Percentiles rank a stretch among this genome's conserved stretches.
Conservation (phyloP, 2,797 vertebrate genomes). For the Chaunax sp. region DNA sequence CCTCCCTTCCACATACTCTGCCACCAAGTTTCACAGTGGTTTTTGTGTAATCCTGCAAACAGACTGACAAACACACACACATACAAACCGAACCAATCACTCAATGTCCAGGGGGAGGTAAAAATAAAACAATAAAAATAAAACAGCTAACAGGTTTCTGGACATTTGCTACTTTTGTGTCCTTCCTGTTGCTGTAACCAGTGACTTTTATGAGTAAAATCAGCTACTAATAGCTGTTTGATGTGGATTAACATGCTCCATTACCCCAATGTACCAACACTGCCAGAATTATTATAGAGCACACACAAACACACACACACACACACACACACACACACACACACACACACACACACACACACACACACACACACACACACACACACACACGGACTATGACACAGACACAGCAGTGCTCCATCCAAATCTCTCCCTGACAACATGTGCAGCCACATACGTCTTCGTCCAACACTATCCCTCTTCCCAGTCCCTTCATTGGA, state of each 20-base stretch:
- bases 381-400: slow-evolving; percentile 22
- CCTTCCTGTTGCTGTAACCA: slow-evolving; percentile 41
- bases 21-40: too few species aligned
- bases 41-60: too few species aligned
- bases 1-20: too few species aligned
- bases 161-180: slow-evolving; percentile 34
- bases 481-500: slow-evolving; percentile 73
- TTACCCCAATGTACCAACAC: slow-evolving; percentile 79
- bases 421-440: slow-evolving; percentile 70
- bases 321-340: slow-evolving; percentile 65
- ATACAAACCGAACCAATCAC: too few species aligned
- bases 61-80: too few species aligned
- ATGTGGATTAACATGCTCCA: slow-evolving; percentile 83
- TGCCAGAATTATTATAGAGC: slow-evolving; percentile 75
- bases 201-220: slow-evolving; percentile 68
- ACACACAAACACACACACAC: slow-evolving; percentile 27
- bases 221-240: slow-evolving; percentile 77
- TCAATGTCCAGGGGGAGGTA: neutral
- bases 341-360: slow-evolving; percentile 37
- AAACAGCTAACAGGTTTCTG: slow-evolving; percentile 16
- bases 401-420: slow-evolving; percentile 56
- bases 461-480: slow-evolving; percentile 68
- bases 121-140: neutral
- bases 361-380: slow-evolving; percentile 57
- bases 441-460: slow-evolving; percentile 28